Evolutionary conservation across 1,140 invertebrate genomes (phyloP).

Genomic region (Drosophila neocordata): DNA sequence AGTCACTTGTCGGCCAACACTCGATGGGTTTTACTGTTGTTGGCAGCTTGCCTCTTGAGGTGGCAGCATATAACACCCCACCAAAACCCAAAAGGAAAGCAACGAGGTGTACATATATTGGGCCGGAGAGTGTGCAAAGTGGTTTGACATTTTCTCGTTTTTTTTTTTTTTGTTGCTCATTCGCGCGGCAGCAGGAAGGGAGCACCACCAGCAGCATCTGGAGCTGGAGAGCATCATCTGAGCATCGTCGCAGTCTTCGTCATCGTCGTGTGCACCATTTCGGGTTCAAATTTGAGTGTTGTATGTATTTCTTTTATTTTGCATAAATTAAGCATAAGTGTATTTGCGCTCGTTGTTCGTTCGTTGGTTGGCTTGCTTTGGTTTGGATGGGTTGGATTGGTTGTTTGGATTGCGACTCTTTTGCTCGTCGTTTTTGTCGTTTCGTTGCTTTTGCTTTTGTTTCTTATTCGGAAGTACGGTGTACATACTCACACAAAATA

Average conservation of each 20-base stretch:
- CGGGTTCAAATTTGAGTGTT: slow-evolving; percentile 68
- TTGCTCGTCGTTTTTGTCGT: slow-evolving; percentile 42
- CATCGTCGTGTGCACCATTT: slow-evolving; percentile 64
- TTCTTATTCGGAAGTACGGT: slow-evolving; percentile 57
- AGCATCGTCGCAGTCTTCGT: slow-evolving; percentile 29
- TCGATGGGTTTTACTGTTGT: slow-evolving; percentile 59
- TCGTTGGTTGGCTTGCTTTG: slow-evolving; percentile 16
- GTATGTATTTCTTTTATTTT: slow-evolving; percentile 80
- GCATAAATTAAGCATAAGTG: slow-evolving; percentile 81
- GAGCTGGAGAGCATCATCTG: slow-evolving; percentile 24
- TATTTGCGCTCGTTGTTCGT: slow-evolving; percentile 50
- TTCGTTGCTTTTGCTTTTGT: slow-evolving; percentile 64
- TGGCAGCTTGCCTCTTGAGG: slow-evolving; percentile 27
- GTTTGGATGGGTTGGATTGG: slow-evolving; percentile 19
- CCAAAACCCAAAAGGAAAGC: slow-evolving; percentile 38
- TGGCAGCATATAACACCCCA: slow-evolving; percentile 34
- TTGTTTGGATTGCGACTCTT: slow-evolving; percentile 37
- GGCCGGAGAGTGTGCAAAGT: slow-evolving; percentile 64
- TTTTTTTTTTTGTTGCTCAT: slow-evolving; percentile 66
- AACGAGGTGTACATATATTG: slow-evolving; percentile 59
- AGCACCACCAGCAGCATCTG: not conserved
- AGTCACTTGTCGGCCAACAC: slow-evolving; percentile 50
- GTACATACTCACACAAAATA: slow-evolving; percentile 25
- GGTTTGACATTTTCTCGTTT: slow-evolving; percentile 80
- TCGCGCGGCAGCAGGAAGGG: slow-evolving; percentile 37